phyloP scores from a whole-genome alignment of 1,140 invertebrate species.

The Halesus radiatus region DNA sequence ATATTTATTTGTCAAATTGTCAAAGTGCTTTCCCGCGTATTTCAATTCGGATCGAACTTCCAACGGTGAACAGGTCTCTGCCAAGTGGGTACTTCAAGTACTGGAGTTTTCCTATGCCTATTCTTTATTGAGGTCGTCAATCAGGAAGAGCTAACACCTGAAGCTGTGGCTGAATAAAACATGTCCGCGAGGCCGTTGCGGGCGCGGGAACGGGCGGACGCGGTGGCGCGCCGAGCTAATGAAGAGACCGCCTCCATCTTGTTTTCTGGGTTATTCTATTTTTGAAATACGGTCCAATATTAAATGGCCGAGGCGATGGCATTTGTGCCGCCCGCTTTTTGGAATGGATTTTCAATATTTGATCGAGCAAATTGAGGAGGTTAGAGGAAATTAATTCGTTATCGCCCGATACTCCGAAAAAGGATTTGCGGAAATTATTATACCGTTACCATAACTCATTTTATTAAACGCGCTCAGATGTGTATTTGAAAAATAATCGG shows the following conservation, averaged over 20 bases:
- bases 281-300: not conserved
- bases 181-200: not conserved
- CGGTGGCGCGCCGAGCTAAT: not conserved
- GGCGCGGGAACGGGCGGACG: not conserved
- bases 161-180: slow-evolving; percentile 34
- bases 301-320: not conserved
- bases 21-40: too few species aligned
- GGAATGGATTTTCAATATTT: slow-evolving; percentile 17
- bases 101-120: too few species aligned
- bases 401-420: not conserved
- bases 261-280: slow-evolving; percentile 13
- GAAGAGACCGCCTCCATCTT: slow-evolving; percentile 6
- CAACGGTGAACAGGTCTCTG: too few species aligned
- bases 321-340: not conserved
- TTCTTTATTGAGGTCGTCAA: slow-evolving; percentile 7
- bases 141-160: slow-evolving; percentile 31
- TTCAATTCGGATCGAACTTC: too few species aligned
- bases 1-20: too few species aligned
- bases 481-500: too few species aligned
- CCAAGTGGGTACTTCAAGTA: too few species aligned
- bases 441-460: slow-evolving; percentile 11
- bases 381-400: slow-evolving; percentile 22
- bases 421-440: not conserved
- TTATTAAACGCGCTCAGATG: not conserved
- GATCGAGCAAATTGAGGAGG: slow-evolving; percentile 13